Percentiles rank a stretch among this genome's conserved stretches.
These are phyloP conservation scores for Pan troglodytes DNA, from an alignment of 2,113 vertebrate species.

Conservation along the genomic window NHGRI_mPanTro3-v2.1_pri NC_072413.2:101570001-101570500, in stretches of 20 bases:
- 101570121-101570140: neutral
- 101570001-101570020: neutral
- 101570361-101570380: neutral
- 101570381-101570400: neutral
- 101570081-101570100: neutral
- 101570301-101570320: too few relatives aligned
- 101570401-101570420: neutral
- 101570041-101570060: neutral
- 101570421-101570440: too few relatives aligned
- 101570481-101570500: neutral
- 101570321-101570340: too few relatives aligned
- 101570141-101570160: neutral
- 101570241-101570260: neutral
- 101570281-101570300: neutral
- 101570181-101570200: too few relatives aligned
- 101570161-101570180: too few relatives aligned
- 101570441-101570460: neutral
- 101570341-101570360: neutral
- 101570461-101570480: neutral
- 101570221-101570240: too few relatives aligned
- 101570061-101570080: neutral
- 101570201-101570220: accelerated
- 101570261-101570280: neutral
- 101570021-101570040: neutral
- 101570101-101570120: accelerated